Percentiles rank a stretch among this genome's conserved stretches.
Conservation (phyloP, 2,113 vertebrate genomes). For the Seriola dumerili region DNA sequence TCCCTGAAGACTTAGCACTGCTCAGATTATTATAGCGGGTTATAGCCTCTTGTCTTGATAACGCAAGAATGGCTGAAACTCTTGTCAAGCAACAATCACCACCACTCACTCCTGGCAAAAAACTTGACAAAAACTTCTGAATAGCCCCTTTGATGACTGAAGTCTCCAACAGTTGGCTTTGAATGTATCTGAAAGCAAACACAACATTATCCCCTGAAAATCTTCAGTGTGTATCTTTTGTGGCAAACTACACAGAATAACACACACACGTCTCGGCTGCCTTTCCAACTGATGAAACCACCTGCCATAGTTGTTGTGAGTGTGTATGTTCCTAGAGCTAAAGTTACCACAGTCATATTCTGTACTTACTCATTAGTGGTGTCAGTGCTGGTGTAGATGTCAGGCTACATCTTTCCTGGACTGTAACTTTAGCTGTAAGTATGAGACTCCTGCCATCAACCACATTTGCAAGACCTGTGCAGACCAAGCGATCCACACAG, state of each 20-base stretch:
- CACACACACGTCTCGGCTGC: background rate
- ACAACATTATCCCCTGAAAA: background rate
- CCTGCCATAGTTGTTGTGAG: too few relatives aligned
- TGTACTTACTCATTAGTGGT: constrained; percentile 28
- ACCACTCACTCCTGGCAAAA: too few relatives aligned
- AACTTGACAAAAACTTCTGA: too few relatives aligned
- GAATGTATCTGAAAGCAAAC: background rate
- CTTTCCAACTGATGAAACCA: background rate
- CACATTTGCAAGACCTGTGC: background rate
- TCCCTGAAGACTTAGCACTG: too few relatives aligned
- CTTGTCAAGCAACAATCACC: too few relatives aligned
- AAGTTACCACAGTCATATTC: constrained; percentile 31
- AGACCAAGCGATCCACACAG: background rate
- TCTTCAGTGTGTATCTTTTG: background rate
- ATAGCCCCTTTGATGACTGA: background rate
- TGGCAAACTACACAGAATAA: background rate
- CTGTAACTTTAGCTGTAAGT: constrained; percentile 44
- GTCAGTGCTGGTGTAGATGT: constrained; percentile 28
- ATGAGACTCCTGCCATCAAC: background rate
- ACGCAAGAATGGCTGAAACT: too few relatives aligned
- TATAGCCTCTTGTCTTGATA: too few relatives aligned
- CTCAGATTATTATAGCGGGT: too few relatives aligned
- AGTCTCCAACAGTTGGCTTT: background rate
- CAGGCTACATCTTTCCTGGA: constrained; percentile 16
- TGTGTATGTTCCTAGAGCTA: constrained; percentile 3